phyloP scores from a whole-genome alignment of 2,113 vertebrate species.

The Callaeas wilsoni region DNA sequence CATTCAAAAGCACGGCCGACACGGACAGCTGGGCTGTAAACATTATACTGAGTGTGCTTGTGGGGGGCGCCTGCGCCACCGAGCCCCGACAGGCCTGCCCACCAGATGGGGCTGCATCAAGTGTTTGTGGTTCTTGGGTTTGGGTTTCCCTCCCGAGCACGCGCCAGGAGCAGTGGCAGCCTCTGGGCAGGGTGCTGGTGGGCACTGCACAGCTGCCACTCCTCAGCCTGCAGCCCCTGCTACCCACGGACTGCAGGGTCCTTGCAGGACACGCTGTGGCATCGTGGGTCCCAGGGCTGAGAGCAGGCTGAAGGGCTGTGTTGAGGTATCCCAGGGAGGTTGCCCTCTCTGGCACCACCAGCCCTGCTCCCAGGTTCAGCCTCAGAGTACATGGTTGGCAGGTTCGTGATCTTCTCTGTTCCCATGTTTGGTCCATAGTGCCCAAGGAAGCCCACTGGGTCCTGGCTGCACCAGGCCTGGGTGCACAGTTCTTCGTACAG shows the following conservation, averaged over 20 bases:
- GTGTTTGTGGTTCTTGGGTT: slow-evolving; percentile 58
- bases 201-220: accelerated
- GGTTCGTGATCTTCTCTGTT: slow-evolving; percentile 51
- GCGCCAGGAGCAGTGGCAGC: not conserved
- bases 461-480: slow-evolving; percentile 46
- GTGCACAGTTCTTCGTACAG: slow-evolving; percentile 57
- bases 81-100: slow-evolving; percentile 68
- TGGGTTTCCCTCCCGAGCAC: not conserved
- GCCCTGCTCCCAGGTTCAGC: slow-evolving; percentile 8
- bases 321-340: slow-evolving; percentile 1
- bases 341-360: not conserved
- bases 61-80: slow-evolving; percentile 93
- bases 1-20: slow-evolving; percentile 82
- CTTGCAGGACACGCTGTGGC: not conserved
- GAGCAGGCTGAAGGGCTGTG: not conserved
- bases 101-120: slow-evolving; percentile 54
- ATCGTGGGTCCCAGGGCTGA: not conserved
- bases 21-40: slow-evolving; percentile 89
- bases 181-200: not conserved
- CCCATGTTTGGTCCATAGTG: slow-evolving; percentile 38
- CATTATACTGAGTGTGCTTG: slow-evolving; percentile 89
- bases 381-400: slow-evolving; percentile 5
- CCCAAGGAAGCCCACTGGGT: slow-evolving; percentile 37
- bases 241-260: not conserved
- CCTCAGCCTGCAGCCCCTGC: not conserved